These are phyloP conservation scores for Bovichtus variegatus DNA, from an alignment of 2,797 vertebrate species.

Conservation along the genomic window DNA sequence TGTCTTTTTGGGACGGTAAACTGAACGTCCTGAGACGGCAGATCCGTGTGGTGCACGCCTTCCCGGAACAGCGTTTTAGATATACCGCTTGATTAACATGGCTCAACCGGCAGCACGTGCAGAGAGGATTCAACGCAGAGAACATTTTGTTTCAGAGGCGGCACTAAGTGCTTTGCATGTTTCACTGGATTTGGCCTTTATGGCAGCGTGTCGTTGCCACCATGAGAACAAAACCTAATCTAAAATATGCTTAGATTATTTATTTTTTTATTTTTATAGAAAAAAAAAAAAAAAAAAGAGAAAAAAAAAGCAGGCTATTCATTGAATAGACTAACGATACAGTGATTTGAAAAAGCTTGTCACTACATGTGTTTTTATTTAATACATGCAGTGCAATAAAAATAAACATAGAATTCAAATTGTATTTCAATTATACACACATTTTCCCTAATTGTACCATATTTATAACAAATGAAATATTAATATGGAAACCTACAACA, in stretches of 20 bases:
- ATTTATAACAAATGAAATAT: neutral
- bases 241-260: slow-evolving; percentile 22
- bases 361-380: neutral
- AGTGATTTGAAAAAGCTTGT: neutral
- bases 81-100: slow-evolving; percentile 38
- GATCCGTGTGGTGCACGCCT: slow-evolving; percentile 17
- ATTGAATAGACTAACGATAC: neutral
- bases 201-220: slow-evolving; percentile 4
- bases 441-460: neutral
- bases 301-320: neutral
- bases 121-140: slow-evolving; percentile 54
- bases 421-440: neutral
- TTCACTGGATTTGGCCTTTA: slow-evolving; percentile 17
- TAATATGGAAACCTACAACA: neutral
- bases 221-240: neutral
- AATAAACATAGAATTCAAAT: neutral
- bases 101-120: slow-evolving; percentile 58
- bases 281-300: neutral
- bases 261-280: slow-evolving; percentile 8
- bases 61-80: slow-evolving; percentile 42
- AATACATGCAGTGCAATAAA: neutral
- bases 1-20: slow-evolving; percentile 18
- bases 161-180: slow-evolving; percentile 29
- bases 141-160: slow-evolving; percentile 58
- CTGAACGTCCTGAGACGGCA: neutral